These are phyloP conservation scores for Etia nguti DNA, from an alignment of 2,113 vertebrate species.

Conservation along the genomic window DNA sequence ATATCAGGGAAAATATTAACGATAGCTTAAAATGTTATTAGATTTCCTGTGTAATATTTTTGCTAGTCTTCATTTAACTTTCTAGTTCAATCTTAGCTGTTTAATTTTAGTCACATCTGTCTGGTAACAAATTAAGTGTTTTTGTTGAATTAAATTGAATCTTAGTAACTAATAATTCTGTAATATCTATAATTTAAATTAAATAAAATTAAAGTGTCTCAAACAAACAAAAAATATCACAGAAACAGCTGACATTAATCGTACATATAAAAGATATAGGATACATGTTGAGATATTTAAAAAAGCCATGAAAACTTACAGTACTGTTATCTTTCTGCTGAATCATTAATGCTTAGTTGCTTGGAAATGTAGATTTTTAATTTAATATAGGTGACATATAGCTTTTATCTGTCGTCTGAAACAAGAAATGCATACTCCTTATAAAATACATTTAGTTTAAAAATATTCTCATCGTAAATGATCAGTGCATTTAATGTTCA, in stretches of 20 bases:
- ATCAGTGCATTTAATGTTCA: background rate
- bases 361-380: background rate
- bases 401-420: background rate
- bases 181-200: accelerated
- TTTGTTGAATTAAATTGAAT: too few relatives aligned
- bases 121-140: background rate
- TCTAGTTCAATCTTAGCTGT: background rate
- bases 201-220: background rate
- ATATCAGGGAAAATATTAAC: background rate
- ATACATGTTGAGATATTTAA: background rate
- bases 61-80: background rate
- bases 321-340: background rate
- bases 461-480: background rate
- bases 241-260: background rate
- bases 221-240: background rate
- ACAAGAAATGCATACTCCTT: accelerated
- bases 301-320: accelerated
- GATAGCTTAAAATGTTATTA: background rate
- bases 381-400: background rate
- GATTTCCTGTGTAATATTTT: background rate
- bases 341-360: accelerated
- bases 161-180: background rate
- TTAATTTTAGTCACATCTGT: background rate
- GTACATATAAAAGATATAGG: accelerated
- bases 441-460: background rate